Conservation (phyloP, 2,888 invertebrate species). For the Polia nebulosa region DNA sequence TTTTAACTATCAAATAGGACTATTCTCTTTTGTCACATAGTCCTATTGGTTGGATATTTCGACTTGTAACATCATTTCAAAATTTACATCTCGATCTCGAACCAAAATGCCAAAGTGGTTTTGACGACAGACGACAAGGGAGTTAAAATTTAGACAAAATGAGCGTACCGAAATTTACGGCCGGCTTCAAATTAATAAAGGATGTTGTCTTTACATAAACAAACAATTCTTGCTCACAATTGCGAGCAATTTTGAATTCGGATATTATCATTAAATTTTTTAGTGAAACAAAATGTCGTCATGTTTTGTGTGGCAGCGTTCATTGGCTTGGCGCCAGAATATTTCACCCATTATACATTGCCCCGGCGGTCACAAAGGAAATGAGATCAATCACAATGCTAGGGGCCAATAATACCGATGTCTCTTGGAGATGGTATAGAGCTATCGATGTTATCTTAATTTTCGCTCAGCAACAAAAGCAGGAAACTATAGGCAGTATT, state of each 20-base stretch:
- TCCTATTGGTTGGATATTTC: neutral
- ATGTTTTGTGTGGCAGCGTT: slow-evolving; percentile 76
- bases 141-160: slow-evolving; percentile 5
- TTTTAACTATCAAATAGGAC: too few relatives aligned
- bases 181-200: slow-evolving; percentile 32
- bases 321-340: slow-evolving; percentile 83
- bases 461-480: slow-evolving; percentile 42
- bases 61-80: slow-evolving; percentile 6
- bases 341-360: slow-evolving; percentile 81
- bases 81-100: neutral
- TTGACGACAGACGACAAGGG: neutral
- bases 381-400: slow-evolving; percentile 81
- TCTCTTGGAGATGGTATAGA: slow-evolving; percentile 48
- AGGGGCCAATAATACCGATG: slow-evolving; percentile 64
- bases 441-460: slow-evolving; percentile 37
- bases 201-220: slow-evolving; percentile 33
- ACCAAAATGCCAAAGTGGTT: neutral
- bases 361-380: slow-evolving; percentile 80
- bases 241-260: slow-evolving; percentile 47
- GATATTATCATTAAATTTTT: slow-evolving; percentile 70
- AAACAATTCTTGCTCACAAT: slow-evolving; percentile 40
- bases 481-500: slow-evolving; percentile 30
- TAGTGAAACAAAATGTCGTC: slow-evolving; percentile 75
- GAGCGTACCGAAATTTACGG: slow-evolving; percentile 12
- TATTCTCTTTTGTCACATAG: too few relatives aligned